Percentiles rank a stretch among this genome's conserved stretches.
phyloP scores from a whole-genome alignment of 2,888 invertebrate species.

The Drosophila barbarae region DNA sequence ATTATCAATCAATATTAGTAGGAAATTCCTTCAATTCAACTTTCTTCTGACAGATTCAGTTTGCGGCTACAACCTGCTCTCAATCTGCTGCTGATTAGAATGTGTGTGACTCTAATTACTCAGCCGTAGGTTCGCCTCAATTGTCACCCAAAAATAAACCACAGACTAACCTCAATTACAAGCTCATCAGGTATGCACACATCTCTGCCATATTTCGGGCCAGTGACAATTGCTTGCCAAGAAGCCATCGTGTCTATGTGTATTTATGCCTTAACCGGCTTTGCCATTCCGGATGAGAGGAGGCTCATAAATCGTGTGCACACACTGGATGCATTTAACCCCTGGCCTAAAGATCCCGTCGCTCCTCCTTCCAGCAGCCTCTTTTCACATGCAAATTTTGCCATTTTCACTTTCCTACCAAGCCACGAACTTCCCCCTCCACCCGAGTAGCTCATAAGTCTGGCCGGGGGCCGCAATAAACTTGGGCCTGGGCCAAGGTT shows the following conservation, averaged over 20 bases:
- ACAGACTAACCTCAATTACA: slow-evolving; percentile 43
- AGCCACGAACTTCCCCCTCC: slow-evolving; percentile 8
- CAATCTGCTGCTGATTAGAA: slow-evolving; percentile 11
- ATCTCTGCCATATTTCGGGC: slow-evolving; percentile 6
- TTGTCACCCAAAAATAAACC: slow-evolving; percentile 32
- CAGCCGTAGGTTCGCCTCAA: slow-evolving; percentile 3
- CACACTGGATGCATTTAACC: slow-evolving; percentile 57
- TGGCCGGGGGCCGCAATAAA: slow-evolving; percentile 42
- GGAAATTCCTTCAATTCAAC: neutral
- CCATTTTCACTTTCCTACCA: slow-evolving; percentile 43
- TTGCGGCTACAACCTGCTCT: neutral
- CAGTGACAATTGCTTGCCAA: slow-evolving; percentile 36
- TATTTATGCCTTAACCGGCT: slow-evolving; percentile 25
- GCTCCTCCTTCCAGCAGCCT: neutral
- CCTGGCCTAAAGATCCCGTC: slow-evolving; percentile 25
- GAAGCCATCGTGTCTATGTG: slow-evolving; percentile 17
- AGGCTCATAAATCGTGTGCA: slow-evolving; percentile 45
- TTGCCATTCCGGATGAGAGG: slow-evolving; percentile 17
- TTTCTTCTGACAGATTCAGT: neutral
- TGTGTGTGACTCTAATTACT: slow-evolving; percentile 14
- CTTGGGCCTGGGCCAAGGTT: slow-evolving; percentile 51
- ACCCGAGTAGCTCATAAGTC: slow-evolving; percentile 33
- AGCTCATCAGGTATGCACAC: slow-evolving; percentile 38
- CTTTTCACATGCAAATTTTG: slow-evolving; percentile 56
- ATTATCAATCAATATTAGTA: neutral